A percentile compares a stretch with the other conserved stretches of the same genome.
Evolutionary conservation across 2,797 vertebrate genomes (phyloP).

Genomic region (Eutrigla gurnardus): DNA sequence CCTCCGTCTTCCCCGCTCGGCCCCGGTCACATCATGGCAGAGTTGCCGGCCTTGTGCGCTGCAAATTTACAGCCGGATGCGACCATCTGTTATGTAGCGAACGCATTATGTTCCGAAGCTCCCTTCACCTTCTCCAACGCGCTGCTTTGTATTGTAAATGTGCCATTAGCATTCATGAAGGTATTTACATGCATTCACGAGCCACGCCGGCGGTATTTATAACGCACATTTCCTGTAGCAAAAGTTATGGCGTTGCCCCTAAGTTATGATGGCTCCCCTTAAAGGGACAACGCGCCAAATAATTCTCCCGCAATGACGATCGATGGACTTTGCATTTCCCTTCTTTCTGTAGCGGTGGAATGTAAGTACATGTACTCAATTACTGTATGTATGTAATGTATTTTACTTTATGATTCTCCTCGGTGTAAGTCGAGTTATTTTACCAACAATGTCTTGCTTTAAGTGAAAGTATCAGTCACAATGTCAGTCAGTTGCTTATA

Average conservation of each 20-base stretch:
- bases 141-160: constrained; percentile 74
- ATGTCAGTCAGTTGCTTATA: too few relatives aligned
- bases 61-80: constrained; percentile 75
- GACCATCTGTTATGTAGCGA: constrained; percentile 77
- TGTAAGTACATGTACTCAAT: not conserved
- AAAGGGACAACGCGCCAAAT: constrained; percentile 24
- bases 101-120: constrained; percentile 41
- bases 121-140: constrained; percentile 59
- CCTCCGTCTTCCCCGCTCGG: constrained; percentile 38
- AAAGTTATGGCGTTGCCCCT: constrained; percentile 45
- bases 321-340: constrained; percentile 7
- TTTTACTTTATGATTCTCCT: not conserved
- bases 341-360: not conserved
- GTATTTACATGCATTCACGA: constrained; percentile 82
- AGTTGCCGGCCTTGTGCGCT: constrained; percentile 67
- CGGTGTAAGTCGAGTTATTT: not conserved
- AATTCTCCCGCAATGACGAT: not conserved
- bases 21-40: constrained; percentile 61
- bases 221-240: constrained; percentile 22
- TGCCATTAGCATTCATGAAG: constrained; percentile 84
- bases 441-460: not conserved
- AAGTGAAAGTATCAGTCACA: too few relatives aligned
- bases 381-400: not conserved
- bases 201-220: constrained; percentile 61
- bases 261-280: constrained; percentile 40